Evolutionary conservation across 2,113 vertebrate species (phyloP).

Genomic region (Centropristis striata): DNA sequence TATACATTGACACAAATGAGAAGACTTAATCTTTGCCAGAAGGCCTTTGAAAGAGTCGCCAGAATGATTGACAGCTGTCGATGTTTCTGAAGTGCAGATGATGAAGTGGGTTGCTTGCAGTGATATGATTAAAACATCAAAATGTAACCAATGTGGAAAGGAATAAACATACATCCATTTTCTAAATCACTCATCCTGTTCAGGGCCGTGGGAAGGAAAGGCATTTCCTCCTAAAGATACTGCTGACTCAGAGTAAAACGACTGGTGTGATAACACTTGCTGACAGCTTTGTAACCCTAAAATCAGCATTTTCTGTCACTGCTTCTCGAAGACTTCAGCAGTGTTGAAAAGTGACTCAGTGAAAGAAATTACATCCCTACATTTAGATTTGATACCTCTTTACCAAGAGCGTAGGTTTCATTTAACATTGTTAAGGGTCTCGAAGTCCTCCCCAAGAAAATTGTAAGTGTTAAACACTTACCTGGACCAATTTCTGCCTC

Average conservation of each 20-base stretch:
- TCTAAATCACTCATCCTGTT: neutral
- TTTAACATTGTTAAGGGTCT: no score
- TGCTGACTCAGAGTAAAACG: constrained; percentile 11
- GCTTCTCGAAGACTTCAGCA: neutral
- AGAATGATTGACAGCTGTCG: constrained; percentile 46
- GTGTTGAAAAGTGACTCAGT: neutral
- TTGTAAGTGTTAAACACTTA: no score
- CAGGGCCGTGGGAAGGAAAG: neutral
- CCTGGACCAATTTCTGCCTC: no score
- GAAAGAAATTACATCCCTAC: neutral
- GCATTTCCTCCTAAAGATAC: neutral
- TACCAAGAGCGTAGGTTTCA: no score
- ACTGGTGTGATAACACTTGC: constrained; percentile 6
- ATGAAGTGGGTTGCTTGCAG: constrained; percentile 13
- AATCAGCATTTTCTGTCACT: constrained; percentile 10
- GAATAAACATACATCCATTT: neutral
- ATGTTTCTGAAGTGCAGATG: constrained; percentile 12
- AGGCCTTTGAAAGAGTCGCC: constrained; percentile 11
- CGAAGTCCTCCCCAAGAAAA: no score
- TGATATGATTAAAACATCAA: constrained; percentile 16
- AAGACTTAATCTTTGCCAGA: constrained; percentile 15
- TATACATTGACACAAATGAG: neutral
- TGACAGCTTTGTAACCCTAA: constrained; percentile 9
- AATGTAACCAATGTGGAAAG: neutral
- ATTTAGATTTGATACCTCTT: neutral